Percentiles rank a stretch among this genome's conserved stretches.
Evolutionary conservation across 37 sponge, comb jelly and placozoan species (phyloP).

Genomic region (Hexactinellida sp.): DNA sequence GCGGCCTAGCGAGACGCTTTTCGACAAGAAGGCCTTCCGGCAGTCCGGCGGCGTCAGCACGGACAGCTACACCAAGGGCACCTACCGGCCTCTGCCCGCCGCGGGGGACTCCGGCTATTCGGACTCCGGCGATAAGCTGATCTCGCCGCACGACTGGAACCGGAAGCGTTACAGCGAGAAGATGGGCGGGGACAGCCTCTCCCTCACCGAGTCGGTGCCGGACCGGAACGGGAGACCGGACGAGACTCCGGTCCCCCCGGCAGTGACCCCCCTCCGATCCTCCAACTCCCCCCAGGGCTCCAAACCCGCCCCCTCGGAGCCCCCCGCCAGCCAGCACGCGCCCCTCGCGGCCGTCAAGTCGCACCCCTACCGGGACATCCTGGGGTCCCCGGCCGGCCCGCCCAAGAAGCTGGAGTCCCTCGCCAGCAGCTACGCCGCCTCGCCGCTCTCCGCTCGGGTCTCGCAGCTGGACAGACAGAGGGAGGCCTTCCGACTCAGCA

Average conservation of each 20-base stretch:
- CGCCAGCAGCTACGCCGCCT: background rate
- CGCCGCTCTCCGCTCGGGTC: too few relatives aligned
- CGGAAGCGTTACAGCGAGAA: background rate
- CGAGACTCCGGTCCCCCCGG: background rate
- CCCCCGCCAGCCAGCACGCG: background rate
- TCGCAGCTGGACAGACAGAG: background rate
- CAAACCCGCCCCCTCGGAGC: background rate
- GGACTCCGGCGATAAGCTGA: background rate
- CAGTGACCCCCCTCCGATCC: background rate
- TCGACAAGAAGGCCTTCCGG: background rate
- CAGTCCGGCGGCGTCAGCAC: background rate
- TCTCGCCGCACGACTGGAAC: background rate
- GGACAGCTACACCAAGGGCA: background rate
- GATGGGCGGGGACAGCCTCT: background rate
- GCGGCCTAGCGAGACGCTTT: background rate
- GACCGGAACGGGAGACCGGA: background rate
- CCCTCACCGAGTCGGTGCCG: background rate
- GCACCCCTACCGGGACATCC: background rate
- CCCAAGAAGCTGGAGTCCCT: background rate
- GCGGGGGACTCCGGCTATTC: background rate
- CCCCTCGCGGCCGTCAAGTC: background rate
- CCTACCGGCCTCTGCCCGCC: background rate
- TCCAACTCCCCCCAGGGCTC: background rate
- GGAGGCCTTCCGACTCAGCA: too few relatives aligned
- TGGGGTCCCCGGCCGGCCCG: background rate